Conservation (phyloP, 92 coral and sea anemone species). For the Montipora capitata region DNA sequence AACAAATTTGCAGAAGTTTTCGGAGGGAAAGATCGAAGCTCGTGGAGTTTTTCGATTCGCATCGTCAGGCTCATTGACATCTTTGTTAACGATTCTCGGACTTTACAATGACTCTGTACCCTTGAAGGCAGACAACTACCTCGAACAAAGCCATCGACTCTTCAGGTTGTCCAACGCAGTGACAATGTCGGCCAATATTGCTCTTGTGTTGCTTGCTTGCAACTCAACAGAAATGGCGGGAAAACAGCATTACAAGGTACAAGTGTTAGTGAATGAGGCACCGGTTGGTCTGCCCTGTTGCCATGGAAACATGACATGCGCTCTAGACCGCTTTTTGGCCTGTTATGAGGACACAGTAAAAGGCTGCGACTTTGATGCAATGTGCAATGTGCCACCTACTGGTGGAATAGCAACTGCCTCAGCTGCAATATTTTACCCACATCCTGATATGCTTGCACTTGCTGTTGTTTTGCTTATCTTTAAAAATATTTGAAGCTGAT, state of each 20-base stretch:
- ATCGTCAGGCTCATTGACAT: slow-evolving; percentile 51
- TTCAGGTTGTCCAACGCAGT: slow-evolving; percentile 44
- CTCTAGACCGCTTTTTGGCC: slow-evolving; percentile 57
- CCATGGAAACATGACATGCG: slow-evolving; percentile 60
- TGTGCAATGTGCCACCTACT: slow-evolving; percentile 59
- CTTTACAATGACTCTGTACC: slow-evolving; percentile 59
- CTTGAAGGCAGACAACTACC: slow-evolving; percentile 65
- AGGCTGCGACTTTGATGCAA: slow-evolving; percentile 73
- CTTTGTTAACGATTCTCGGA: slow-evolving; percentile 59
- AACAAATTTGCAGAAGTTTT: slow-evolving; percentile 50
- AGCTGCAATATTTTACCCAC: background rate
- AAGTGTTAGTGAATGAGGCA: slow-evolving; percentile 71
- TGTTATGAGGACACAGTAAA: slow-evolving; percentile 58
- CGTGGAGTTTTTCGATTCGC: slow-evolving; percentile 82
- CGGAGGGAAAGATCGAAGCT: slow-evolving; percentile 21
- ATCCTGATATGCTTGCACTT: background rate
- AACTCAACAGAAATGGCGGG: slow-evolving; percentile 46
- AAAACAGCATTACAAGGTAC: slow-evolving; percentile 44
- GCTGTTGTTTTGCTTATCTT: background rate
- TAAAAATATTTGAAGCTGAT: background rate
- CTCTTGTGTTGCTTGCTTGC: slow-evolving; percentile 73
- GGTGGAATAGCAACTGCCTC: slow-evolving; percentile 26
- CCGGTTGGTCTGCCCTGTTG: slow-evolving; percentile 69
- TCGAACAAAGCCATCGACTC: slow-evolving; percentile 44
- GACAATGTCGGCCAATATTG: slow-evolving; percentile 84